Base-by-base conservation (phyloP, 92 coral and sea anemone genomes). In the Chrysogorgia sp. region DNA sequence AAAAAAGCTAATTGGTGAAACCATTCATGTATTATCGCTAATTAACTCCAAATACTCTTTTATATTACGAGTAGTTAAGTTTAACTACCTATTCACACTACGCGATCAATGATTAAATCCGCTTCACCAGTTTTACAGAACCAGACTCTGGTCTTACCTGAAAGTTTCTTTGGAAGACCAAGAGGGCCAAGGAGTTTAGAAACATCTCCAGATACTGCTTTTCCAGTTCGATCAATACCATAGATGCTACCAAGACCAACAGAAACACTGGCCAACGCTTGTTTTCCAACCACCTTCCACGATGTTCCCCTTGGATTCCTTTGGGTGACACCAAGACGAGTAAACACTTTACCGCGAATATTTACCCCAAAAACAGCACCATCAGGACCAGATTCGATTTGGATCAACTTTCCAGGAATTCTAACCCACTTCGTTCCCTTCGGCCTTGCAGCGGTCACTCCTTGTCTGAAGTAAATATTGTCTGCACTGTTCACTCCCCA, bases 231-330 rank as follows among this genome's bases (percentile, higher is more conserved):
- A 22, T 59, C 65, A 17, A 59, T 40, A 28, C 65, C 65, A 59
- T 5, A 59, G 1, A 59, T 34, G 19, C 28, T 40, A 59, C 65
- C 65, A 59, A 59, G 65, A 2, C 65, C 65, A 22, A 59, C 65
- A 28, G 65, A 59, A 8, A 59, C 32, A 59, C 65, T 59, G 32
- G 32, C 65, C 1, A 59, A 40, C 17, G 28, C 32, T 22, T 59
- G 28, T 40, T 59, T 59, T n/a, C 25, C 32, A 22, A 59, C 28
- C 13, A 34, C 5, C 12, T 9, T 59, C 65, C 65, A 59, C 32
- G 34, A 10, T 28, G 7, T 59, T 59, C 65, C 65, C 28, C 28
- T 59, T 23, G 65, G 65, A 1, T 59, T 59, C 32, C 65, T 34
- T 59, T 22, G 20, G 32, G 34, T 59, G 6, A 59, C n/a, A 8